phyloP scores from a whole-genome alignment of 2,797 vertebrate genomes.

The Pseudopleuronectes americanus region DNA sequence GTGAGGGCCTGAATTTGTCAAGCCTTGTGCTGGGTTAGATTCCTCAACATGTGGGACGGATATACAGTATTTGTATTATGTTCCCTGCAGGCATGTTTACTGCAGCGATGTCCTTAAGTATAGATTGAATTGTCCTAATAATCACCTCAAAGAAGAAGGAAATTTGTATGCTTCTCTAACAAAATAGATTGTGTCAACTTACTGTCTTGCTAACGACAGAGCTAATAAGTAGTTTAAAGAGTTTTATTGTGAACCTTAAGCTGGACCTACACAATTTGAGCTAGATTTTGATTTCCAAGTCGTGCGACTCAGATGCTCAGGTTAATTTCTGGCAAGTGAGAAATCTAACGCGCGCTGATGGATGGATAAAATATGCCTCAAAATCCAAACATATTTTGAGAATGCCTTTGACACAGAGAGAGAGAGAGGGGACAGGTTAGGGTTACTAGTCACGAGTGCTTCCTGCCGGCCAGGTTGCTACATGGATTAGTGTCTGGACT shows the following conservation, averaged over 20 bases:
- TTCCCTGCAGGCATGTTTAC: constrained; percentile 17
- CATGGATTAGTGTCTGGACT: constrained; percentile 77
- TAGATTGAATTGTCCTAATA: background rate
- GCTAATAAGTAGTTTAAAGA: no score
- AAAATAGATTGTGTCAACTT: no score
- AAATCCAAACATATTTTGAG: background rate
- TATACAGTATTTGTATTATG: constrained; percentile 20
- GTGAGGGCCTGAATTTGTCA: constrained; percentile 64
- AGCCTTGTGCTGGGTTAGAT: constrained; percentile 49
- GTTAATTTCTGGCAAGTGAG: no score
- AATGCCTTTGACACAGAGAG: background rate
- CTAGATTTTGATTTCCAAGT: no score
- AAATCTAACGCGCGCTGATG: background rate
- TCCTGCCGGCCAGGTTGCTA: constrained; percentile 43
- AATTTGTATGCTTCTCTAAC: no score
- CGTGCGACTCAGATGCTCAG: no score
- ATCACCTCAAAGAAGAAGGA: no score
- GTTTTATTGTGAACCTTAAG: no score
- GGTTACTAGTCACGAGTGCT: constrained; percentile 20
- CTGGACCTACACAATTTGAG: no score
- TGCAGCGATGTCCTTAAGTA: constrained; percentile 13
- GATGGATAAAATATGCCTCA: background rate
- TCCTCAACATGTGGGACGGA: constrained; percentile 55
- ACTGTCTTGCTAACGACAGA: no score
- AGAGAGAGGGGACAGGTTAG: constrained; percentile 21